Conservation (phyloP, 2,888 invertebrate genomes). For the Coelinius sp. region DNA sequence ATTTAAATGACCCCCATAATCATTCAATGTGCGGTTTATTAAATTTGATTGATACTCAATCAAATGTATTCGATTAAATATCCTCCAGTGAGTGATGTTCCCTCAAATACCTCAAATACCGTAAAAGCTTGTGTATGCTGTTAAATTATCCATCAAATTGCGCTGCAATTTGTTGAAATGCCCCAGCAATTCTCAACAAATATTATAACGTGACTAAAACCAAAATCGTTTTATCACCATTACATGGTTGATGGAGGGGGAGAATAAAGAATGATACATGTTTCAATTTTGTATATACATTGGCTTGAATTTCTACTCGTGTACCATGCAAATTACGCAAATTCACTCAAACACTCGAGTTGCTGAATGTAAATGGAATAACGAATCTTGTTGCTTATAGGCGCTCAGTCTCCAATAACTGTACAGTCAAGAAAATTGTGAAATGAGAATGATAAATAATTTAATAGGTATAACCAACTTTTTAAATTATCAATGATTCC, state of each 20-base stretch:
- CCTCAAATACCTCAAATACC: background rate
- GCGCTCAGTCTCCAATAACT: background rate
- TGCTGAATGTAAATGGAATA: background rate
- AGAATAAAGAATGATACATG: background rate
- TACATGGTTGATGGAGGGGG: background rate
- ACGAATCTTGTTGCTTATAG: slow-evolving; percentile 9
- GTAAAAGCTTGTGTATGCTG: background rate
- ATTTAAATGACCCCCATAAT: background rate
- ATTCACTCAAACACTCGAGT: background rate
- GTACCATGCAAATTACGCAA: slow-evolving; percentile 8
- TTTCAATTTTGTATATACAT: background rate
- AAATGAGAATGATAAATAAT: background rate
- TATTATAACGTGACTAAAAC: background rate
- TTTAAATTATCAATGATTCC: too few species aligned
- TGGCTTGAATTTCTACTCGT: background rate
- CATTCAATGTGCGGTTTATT: background rate
- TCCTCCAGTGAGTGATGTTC: background rate
- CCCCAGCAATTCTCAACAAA: background rate
- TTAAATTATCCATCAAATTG: background rate
- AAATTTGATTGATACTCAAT: background rate
- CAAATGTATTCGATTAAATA: background rate
- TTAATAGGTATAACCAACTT: too few species aligned
- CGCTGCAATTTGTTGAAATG: background rate
- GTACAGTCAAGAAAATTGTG: background rate
- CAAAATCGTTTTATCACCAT: background rate